Conservation (phyloP, 2,888 invertebrate genomes). For the Selenia dentaria region DNA sequence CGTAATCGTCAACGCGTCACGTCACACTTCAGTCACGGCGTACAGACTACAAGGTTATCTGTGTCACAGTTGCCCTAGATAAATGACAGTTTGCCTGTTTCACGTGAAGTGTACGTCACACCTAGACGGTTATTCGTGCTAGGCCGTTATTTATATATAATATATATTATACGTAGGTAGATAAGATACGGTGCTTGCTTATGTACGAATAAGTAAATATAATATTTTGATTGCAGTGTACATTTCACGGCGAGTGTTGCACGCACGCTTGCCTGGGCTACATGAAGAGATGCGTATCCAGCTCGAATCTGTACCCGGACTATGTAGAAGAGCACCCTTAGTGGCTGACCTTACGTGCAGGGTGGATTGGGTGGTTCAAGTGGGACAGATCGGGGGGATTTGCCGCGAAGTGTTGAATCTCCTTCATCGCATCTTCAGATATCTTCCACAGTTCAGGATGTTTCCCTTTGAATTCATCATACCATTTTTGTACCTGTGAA, state of each 20-base stretch:
- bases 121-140: no score
- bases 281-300: conserved; percentile 60
- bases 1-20: no score
- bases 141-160: no score
- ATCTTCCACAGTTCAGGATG: conserved; percentile 89
- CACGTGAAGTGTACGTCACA: no score
- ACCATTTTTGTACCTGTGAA: conserved; percentile 86
- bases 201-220: no score
- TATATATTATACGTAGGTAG: no score
- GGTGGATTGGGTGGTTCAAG: conserved; percentile 20
- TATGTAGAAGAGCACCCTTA: conserved; percentile 10
- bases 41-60: no score
- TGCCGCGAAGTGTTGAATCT: conserved; percentile 87
- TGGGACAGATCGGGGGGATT: conserved; percentile 86
- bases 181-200: no score
- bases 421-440: conserved; percentile 87
- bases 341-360: conserved; percentile 6
- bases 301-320: conserved; percentile 18
- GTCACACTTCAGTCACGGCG: no score
- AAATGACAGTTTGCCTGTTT: no score
- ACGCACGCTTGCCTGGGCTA: conserved; percentile 58
- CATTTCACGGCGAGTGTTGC: conserved; percentile 60
- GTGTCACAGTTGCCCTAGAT: no score
- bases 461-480: conserved; percentile 87
- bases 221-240: conserved; percentile 50